Evolutionary conservation across 1,140 invertebrate species (phyloP), one percentile per base, ranked within the genome.

Genomic region (Brachionus rubens): DNA sequence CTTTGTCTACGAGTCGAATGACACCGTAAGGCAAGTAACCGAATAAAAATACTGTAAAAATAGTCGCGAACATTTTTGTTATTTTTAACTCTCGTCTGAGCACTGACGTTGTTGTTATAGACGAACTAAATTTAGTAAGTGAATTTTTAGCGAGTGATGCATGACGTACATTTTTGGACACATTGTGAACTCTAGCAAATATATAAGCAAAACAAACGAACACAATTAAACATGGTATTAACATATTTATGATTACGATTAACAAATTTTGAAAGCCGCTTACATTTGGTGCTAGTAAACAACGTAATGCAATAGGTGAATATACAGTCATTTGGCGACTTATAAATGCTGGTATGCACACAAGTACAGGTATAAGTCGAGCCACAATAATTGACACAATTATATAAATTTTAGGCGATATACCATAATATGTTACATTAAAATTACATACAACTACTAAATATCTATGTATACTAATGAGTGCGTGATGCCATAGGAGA

Each of bases 61-160:
- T 81, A 70, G 84, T 80, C 47, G 81, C 82, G 78, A 85, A 85
- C 83, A 85, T 85, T 79, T 83, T 85, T 1, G 83, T 85, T 48
- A 85, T 84, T 76, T 82, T 81, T 26, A 85, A 82, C 77, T 85
- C 83, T 12, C 83, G 78, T 36, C 30, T 50, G 3, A 54, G n/a
- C 6, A 7, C 33, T 33, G 46, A 21, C 19, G 68, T 26, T 14
- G 43, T 30, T 33, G 28, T 30, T 26, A 3, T 16, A 9, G 50
- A 14, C n/a, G 47, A 26, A n/a, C 10, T 26, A 7, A 6, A 30
- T 24, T 3, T 70, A 7, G 16, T 70, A 4, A 10, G 2, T 26
- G 43, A n/a, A n/a, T n/a, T n/a, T n/a, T n/a, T n/a, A n/a, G n/a
- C n/a, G n/a, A n/a, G n/a, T n/a, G n/a, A n/a, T n/a, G n/a, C n/a